phyloP scores from a whole-genome alignment of 2,888 invertebrate species.

The Mythimna lalbum region DNA sequence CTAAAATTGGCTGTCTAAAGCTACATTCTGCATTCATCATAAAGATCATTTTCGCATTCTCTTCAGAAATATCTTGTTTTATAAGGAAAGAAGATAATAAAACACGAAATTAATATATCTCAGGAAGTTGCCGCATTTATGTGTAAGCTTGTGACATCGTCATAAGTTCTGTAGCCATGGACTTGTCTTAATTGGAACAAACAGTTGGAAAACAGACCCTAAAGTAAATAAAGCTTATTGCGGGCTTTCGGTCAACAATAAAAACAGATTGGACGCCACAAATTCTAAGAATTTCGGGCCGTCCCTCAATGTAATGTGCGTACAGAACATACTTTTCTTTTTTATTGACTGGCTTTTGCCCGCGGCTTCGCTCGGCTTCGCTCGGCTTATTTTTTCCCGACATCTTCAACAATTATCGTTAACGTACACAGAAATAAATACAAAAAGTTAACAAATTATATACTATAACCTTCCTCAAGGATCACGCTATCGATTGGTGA shows the following conservation, averaged over 20 bases:
- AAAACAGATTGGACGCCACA: slow-evolving; percentile 52
- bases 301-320: not conserved
- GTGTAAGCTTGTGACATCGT: slow-evolving; percentile 14
- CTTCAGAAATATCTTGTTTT: not conserved
- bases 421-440: too few relatives aligned
- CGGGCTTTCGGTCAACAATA: slow-evolving; percentile 47
- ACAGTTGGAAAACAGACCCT: slow-evolving; percentile 50
- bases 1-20: not conserved
- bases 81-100: not conserved
- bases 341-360: not conserved
- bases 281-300: slow-evolving; percentile 17
- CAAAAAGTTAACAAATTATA: too few relatives aligned
- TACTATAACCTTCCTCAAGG: too few relatives aligned
- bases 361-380: not conserved
- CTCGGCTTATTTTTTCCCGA: too few relatives aligned
- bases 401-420: too few relatives aligned
- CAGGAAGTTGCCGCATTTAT: slow-evolving; percentile 15
- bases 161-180: slow-evolving; percentile 30
- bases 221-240: slow-evolving; percentile 58
- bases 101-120: not conserved
- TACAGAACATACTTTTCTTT: slow-evolving; percentile 4
- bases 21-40: not conserved
- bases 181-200: slow-evolving; percentile 54
- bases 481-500: too few relatives aligned
- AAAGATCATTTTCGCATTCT: too few relatives aligned